phyloP scores from a whole-genome alignment of 30 jellyfish, hydroid and myxozoan genomes.

The Hydra vulgaris region DNA sequence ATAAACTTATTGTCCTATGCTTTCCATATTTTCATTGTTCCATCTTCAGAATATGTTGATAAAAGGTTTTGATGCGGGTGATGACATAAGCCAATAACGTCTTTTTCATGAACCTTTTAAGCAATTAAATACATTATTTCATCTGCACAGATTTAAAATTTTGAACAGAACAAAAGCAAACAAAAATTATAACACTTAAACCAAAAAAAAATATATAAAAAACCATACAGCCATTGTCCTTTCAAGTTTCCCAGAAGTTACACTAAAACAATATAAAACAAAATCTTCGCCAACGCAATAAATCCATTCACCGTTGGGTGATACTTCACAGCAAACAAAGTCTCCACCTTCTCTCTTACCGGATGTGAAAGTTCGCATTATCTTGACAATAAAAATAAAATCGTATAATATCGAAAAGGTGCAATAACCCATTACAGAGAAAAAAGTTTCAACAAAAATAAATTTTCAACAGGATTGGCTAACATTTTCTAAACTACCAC shows the following conservation, averaged over 20 bases:
- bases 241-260: constrained; percentile 87
- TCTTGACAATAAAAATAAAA: constrained; percentile 21
- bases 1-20: constrained; percentile 24
- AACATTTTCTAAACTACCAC: too few species aligned
- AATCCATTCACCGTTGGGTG: constrained; percentile 97
- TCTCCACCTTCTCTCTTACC: constrained; percentile 98
- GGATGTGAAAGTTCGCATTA: constrained; percentile 87
- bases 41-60: constrained; percentile 88
- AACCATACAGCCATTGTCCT: constrained; percentile 71
- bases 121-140: too few species aligned
- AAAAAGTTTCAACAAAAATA: too few species aligned
- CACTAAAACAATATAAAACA: constrained; percentile 88
- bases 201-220: neutral
- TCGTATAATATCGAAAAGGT: neutral
- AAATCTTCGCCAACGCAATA: constrained; percentile 92
- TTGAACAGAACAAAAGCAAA: neutral
- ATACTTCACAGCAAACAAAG: constrained; percentile 58
- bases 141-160: too few species aligned
- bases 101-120: constrained; percentile 93
- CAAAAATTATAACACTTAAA: neutral
- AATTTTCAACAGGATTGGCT: too few species aligned
- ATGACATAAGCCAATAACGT: constrained; percentile 63
- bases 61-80: constrained; percentile 91
- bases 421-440: neutral
- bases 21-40: constrained; percentile 75